Base-by-base conservation (phyloP, 2,888 invertebrate species). In the Drosophila mercatorum region DNA sequence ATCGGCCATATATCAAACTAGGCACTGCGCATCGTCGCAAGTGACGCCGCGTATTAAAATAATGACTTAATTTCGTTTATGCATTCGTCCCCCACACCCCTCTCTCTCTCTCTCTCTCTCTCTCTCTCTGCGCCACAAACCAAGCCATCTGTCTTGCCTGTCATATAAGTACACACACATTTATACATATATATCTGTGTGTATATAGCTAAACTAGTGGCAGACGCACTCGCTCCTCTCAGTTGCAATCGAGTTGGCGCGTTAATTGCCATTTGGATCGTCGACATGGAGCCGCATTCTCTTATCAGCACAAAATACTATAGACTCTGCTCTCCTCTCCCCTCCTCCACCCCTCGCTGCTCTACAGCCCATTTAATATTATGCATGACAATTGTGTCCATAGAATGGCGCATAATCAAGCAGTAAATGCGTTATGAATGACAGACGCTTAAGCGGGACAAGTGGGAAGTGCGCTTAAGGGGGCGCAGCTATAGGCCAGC, bases 21-120 rank as follows among this genome's bases (percentile, higher is more conserved):
- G 79, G 66, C 78, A 44, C 75, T 77, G 70, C 76, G 62, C 72
- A 72, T 72, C 76, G 62, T 72, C 72, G 75, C 79, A 73, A 65
- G 78, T 69, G 69, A 69, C 80, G 81, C 72, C 78, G 77, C 80
- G 86, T 91, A 88, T 90, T 88, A 88, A 90, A 88, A 88, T 90
- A 90, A 90, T 88, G 87, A 91, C 90, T 91, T 91, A 91, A 91
- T 91, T 91, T 91, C 77, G 83, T 86, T 88, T 80, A 80, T 83
- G 73, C 80, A 80, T 86, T 88, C 69, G 59, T 68, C 64, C 22
- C 22, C 22, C 22, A 22, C 55, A 57, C 28, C 28, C 28, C 14
- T 10, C 52, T 36, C 49, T n/a, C n/a, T n/a, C n/a, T n/a, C n/a
- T n/a, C 44, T 26, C 12, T 11, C 28, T 11, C 26, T 1, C 34